These are phyloP conservation scores for Zoanthus sociatus DNA, from an alignment of 92 coral and sea anemone genomes.

Conservation along the genomic window DNA sequence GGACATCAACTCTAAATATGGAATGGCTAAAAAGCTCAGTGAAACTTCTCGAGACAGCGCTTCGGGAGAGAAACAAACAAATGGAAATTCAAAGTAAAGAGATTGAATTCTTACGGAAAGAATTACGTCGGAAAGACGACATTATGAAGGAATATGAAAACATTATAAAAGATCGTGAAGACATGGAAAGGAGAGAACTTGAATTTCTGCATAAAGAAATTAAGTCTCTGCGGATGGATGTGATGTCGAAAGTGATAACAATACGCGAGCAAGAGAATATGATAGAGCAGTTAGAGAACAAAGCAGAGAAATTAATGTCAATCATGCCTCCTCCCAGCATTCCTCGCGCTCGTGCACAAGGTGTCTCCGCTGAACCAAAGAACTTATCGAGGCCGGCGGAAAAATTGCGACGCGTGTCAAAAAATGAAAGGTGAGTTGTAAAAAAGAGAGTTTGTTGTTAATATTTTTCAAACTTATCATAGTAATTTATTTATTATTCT, in stretches of 20 bases:
- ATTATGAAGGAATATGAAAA: slow-evolving; percentile 94
- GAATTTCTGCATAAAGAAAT: slow-evolving; percentile 86
- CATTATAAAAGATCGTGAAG: slow-evolving; percentile 85
- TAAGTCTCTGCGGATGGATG: slow-evolving; percentile 77
- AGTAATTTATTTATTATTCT: too few relatives aligned
- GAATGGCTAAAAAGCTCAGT: slow-evolving; percentile 95
- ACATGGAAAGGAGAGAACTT: slow-evolving; percentile 90
- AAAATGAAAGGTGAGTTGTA: slow-evolving; percentile 74
- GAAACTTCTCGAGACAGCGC: slow-evolving; percentile 85
- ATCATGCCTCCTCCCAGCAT: slow-evolving; percentile 85
- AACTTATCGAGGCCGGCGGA: slow-evolving; percentile 5
- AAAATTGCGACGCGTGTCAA: slow-evolving; percentile 67
- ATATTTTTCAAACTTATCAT: too few relatives aligned
- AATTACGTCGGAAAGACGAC: slow-evolving; percentile 91
- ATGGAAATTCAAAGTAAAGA: slow-evolving; percentile 95
- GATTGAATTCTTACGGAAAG: slow-evolving; percentile 90
- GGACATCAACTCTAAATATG: slow-evolving; percentile 84
- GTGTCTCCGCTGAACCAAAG: slow-evolving; percentile 98
- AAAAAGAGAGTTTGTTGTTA: too few relatives aligned
- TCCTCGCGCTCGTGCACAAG: slow-evolving; percentile 97
- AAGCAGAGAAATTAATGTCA: slow-evolving; percentile 95
- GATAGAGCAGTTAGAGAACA: slow-evolving; percentile 90
- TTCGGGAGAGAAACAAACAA: slow-evolving; percentile 94
- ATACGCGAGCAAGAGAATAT: slow-evolving; percentile 91
- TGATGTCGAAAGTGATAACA: slow-evolving; percentile 90